Conservation (phyloP, 2,113 vertebrate genomes). For the Pteropus alecto region DNA sequence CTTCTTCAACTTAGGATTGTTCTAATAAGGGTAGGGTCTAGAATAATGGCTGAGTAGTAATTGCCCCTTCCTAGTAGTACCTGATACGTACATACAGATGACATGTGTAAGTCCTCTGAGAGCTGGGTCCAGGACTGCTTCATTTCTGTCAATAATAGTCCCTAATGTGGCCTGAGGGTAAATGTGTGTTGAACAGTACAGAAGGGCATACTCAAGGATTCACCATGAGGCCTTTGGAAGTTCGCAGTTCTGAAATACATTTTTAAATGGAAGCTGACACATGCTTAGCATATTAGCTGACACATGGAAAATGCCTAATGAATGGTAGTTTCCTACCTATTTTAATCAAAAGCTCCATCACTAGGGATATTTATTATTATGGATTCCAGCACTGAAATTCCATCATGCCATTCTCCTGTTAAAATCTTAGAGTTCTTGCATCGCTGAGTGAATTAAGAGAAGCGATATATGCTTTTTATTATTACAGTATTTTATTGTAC, state of each 20-base stretch:
- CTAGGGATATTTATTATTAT: neutral
- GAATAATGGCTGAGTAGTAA: neutral
- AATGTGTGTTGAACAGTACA: neutral
- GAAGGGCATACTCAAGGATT: neutral
- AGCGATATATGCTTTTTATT: neutral
- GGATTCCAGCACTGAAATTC: neutral
- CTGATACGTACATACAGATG: neutral
- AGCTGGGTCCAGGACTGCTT: neutral
- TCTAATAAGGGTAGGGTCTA: neutral
- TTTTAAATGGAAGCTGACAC: slow-evolving; percentile 38
- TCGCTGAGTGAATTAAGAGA: neutral
- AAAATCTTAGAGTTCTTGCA: neutral
- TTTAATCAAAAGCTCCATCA: neutral
- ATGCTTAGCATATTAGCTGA: neutral
- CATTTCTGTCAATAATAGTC: neutral
- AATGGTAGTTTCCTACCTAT: neutral
- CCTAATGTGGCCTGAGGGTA: neutral
- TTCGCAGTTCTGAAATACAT: neutral
- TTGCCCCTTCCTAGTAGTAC: neutral
- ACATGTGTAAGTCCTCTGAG: neutral
- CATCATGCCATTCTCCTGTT: neutral
- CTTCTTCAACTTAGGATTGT: slow-evolving; percentile 3
- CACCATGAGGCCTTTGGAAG: neutral
- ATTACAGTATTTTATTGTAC: neutral
- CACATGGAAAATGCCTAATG: neutral